Evolutionary conservation across 2,113 vertebrate genomes (phyloP).

Genomic region (Cynocephalus volans): DNA sequence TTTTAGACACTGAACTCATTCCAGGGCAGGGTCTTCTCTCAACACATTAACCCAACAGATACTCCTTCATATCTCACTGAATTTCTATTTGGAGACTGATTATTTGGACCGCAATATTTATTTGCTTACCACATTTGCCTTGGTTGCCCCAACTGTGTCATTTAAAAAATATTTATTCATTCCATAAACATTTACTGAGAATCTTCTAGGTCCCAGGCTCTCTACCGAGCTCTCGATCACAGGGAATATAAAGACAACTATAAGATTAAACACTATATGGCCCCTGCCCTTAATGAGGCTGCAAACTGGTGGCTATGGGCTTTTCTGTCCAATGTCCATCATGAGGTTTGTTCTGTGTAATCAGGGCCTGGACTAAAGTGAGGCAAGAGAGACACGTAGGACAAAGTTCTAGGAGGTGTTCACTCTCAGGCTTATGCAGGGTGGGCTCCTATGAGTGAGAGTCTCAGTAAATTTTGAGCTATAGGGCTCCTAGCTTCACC

Average conservation of each 20-base stretch:
- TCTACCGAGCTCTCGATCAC: neutral
- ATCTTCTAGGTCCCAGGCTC: conserved; percentile 30
- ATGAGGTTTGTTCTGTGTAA: neutral
- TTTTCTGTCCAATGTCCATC: neutral
- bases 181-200: conserved; percentile 59
- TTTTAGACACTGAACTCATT: conserved; percentile 38
- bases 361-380: neutral
- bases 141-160: neutral
- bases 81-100: conserved; percentile 17
- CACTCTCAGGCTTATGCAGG: rapidly evolving
- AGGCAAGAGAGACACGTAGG: neutral
- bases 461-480: neutral
- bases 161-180: conserved; percentile 61
- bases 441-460: neutral
- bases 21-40: neutral
- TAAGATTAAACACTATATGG: neutral
- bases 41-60: neutral
- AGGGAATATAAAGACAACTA: conserved; percentile 35
- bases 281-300: neutral
- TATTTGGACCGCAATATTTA: neutral
- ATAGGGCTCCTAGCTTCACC: neutral
- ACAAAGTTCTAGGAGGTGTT: neutral
- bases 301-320: neutral
- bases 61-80: neutral
- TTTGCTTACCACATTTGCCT: conserved; percentile 29